Evolutionary conservation across 92 coral and sea anemone genomes (phyloP).

Genomic region (Meandrina meandrites): DNA sequence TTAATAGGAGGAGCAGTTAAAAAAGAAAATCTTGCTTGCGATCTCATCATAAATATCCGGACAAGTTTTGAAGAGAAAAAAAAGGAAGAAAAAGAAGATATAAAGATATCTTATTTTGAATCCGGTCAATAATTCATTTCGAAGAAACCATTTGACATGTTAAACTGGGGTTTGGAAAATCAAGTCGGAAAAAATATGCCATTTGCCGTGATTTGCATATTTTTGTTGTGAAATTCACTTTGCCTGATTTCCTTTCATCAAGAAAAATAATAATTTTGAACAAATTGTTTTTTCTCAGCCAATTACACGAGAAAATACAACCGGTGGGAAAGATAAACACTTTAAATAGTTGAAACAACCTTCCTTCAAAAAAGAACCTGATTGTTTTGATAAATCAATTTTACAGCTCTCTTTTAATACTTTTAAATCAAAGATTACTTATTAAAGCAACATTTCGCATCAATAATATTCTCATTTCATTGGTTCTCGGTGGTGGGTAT

Average conservation of each 20-base stretch:
- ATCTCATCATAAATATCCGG: background rate
- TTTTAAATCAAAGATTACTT: background rate
- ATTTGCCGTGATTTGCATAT: background rate
- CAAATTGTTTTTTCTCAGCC: conserved; percentile 39
- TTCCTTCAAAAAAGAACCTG: background rate
- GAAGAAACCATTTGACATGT: background rate
- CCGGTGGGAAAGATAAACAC: conserved; percentile 27
- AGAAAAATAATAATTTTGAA: conserved; percentile 1
- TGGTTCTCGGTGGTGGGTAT: background rate
- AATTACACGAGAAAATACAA: conserved; percentile 20
- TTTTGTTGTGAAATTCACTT: background rate
- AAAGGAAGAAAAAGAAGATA: background rate
- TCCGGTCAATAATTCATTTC: background rate
- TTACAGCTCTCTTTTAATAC: background rate
- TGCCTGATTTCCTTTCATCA: conserved; percentile 17
- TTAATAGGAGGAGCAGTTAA: too few species aligned
- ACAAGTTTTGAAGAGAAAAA: background rate
- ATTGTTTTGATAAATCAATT: conserved; percentile 26
- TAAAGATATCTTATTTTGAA: background rate
- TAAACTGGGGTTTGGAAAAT: background rate
- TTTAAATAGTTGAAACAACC: conserved; percentile 16
- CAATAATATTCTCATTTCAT: conserved; percentile 8
- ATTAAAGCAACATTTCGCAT: conserved; percentile 18
- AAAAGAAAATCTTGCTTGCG: background rate
- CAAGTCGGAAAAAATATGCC: background rate